Evolutionary conservation across 2,888 invertebrate species (phyloP), one percentile per base, ranked within the genome.

Genomic region (Argyresthia albistria): DNA sequence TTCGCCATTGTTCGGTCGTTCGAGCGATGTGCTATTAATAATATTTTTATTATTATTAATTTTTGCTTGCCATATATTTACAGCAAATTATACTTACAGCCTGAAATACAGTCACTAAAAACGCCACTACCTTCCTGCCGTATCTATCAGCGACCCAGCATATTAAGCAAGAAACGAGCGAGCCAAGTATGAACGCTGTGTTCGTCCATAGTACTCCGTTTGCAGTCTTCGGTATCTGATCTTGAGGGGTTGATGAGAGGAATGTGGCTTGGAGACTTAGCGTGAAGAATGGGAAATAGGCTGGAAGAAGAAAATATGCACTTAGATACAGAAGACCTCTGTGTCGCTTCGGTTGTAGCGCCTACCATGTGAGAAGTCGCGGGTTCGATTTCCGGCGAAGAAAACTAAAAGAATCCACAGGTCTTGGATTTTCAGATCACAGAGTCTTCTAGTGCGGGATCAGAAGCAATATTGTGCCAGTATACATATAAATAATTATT

Each of bases 231-330:
- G 62, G 62, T 56, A 78, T 76, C 52, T 75, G 70, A 0, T 76
- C 79, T 0, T 75, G 60, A 52, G 77, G 79, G 0, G 67, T 61
- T 0, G 74, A 70, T 0, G 74, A 70, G 1, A 83, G 62, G 1
- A 65, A 65, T 0, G 70, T 73, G 0, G 74, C 69, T 53, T 77
- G 73, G 4, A 83, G 61, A n/a, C 83, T 82, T 52, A 79, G 73
- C 0, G 81, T 82, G 59, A 84, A 73, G 67, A 80, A 82, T 6
- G 82, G 77, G 0, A 86, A 57, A 42, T 47, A 47, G 0, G 47
- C 47, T 47, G 36, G 35, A 47, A 47, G 4, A 1, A 9, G 14
- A 43, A 43, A 43, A 43, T 25, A 25, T 25, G 25, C n/a, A n/a
- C 25, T 25, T 25, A 25, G 6, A 25, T 25, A 4, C 25, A n/a